phyloP scores from a whole-genome alignment of 2,113 vertebrate genomes.

The Aegithalos caudatus region DNA sequence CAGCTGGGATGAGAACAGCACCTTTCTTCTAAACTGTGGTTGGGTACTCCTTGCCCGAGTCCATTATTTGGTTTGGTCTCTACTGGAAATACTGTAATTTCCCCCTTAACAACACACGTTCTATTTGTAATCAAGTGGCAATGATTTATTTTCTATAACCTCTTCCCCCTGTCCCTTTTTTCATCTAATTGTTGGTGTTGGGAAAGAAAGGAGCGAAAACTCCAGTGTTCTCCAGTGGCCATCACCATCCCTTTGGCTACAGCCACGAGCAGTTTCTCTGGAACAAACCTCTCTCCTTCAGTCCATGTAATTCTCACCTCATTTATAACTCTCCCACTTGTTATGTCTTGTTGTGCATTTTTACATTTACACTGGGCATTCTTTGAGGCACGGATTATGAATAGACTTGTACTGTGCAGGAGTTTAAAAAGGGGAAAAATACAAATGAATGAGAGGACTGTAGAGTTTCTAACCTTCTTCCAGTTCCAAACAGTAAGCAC shows the following conservation, averaged over 20 bases:
- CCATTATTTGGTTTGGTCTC: background rate
- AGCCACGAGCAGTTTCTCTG: background rate
- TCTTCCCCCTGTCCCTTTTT: background rate
- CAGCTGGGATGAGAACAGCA: background rate
- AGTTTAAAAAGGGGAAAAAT: background rate
- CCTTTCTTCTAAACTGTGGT: background rate
- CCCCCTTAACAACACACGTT: background rate
- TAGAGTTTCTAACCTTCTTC: background rate
- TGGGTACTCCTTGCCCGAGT: background rate
- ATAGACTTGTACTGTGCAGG: background rate
- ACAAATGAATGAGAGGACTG: background rate
- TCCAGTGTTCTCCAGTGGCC: background rate
- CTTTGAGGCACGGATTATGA: slow-evolving; percentile 15
- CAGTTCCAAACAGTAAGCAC: background rate
- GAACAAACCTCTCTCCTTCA: background rate
- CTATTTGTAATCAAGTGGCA: background rate
- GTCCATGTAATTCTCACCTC: background rate
- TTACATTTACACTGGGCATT: background rate
- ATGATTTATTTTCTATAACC: background rate
- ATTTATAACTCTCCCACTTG: background rate
- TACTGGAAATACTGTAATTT: background rate
- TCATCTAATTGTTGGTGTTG: background rate
- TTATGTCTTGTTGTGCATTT: slow-evolving; percentile 38
- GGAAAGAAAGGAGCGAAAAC: background rate
- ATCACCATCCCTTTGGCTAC: background rate